Base-by-base conservation (phyloP, 2,888 invertebrate species). In the Archips xylosteana region DNA sequence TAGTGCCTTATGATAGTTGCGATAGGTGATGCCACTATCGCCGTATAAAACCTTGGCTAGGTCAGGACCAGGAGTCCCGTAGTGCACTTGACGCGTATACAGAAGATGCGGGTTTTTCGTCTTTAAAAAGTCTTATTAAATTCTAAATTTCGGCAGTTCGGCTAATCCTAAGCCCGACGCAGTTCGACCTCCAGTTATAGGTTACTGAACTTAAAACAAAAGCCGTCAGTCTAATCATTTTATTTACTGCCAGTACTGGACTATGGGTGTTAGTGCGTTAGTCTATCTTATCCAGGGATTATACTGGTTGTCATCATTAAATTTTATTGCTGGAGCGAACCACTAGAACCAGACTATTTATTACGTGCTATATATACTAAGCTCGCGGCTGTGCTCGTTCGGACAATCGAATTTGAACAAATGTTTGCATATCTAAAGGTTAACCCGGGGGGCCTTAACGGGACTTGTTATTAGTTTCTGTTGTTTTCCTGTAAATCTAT, bases 311-410 rank as follows among this genome's bases (percentile, higher is more conserved):
- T 47, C 32, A 63, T 47, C 63, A 34, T 47, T 8, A 63, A 63
- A 47, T 47, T 47, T 47, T 47, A 63, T 63, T 47, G 47, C 32
- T 32, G 23, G 45, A 47, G 13, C 45, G 6, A 47, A 47, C 49
- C 49, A 5, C 63, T 63, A 63, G 36, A 51, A 10, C 49, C 34
- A 49, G 64, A 64, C 51, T 9, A 65, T 65, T 65, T 64, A 64
- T 64, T 49, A 8, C 54, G 54, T 9, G 23, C 23, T 23, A 54
- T 9, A 9, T 15, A n/a, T 23, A 1, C 23, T 54, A 9, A 23
- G 8, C 54, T 9, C 9, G 15, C 9, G 54, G 54, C 9, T 54
- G 0, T 9, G 15, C 54, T 54, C 6, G 8, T 15, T 13, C 9
- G 12, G 8, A 45, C 49, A 9, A 6, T 51, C 2, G 23, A 23